Evolutionary conservation across 1,140 invertebrate genomes (phyloP).

Genomic region (Phortica variegata): DNA sequence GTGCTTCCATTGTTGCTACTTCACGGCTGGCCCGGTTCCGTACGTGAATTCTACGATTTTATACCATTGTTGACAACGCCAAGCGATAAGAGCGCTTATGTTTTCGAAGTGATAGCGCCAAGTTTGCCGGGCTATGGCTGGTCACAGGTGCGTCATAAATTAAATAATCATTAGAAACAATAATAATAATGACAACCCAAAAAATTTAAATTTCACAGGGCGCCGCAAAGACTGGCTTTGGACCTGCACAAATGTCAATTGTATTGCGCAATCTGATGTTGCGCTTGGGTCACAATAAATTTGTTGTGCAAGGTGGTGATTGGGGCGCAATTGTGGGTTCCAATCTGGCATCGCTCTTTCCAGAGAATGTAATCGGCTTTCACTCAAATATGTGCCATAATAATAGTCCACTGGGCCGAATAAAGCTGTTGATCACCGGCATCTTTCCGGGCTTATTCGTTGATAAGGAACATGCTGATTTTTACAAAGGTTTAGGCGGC

Average conservation of each 20-base stretch:
- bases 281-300: conserved; percentile 73
- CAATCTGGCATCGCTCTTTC: conserved; percentile 67
- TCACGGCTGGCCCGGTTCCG: conserved; percentile 90
- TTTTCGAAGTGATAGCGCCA: conserved; percentile 77
- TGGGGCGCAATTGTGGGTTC: conserved; percentile 70
- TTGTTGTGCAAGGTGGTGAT: conserved; percentile 81
- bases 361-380: conserved; percentile 63
- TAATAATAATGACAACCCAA: no score
- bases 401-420: conserved; percentile 18
- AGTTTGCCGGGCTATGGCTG: conserved; percentile 85
- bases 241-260: conserved; percentile 65
- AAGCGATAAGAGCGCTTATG: conserved; percentile 63
- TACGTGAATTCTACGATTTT: conserved; percentile 82
- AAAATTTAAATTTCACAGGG: conserved; percentile 41
- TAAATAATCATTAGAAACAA: no score
- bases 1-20: conserved; percentile 73
- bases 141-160: conserved; percentile 72
- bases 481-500: conserved; percentile 65
- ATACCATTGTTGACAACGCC: conserved; percentile 69
- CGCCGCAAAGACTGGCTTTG: conserved; percentile 65
- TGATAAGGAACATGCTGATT: conserved; percentile 60
- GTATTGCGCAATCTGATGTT: conserved; percentile 83
- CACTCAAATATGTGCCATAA: conserved; percentile 68
- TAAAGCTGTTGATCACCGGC: conserved; percentile 28
- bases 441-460: conserved; percentile 63